Base-by-base conservation (phyloP, 1,140 invertebrate genomes). In the Gonatopus flavifemur region DNA sequence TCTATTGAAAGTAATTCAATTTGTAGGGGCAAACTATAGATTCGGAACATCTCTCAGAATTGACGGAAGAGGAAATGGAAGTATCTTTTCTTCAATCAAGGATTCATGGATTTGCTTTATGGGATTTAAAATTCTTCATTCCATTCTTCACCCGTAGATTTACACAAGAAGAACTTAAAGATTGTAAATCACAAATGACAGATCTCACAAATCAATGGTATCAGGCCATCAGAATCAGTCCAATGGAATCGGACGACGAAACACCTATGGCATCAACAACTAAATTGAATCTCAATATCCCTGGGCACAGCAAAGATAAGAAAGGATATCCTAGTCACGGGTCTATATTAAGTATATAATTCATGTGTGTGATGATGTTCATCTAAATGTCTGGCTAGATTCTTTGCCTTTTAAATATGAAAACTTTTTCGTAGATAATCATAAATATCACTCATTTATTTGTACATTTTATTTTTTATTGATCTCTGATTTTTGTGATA, bases 151-250 rank as follows among this genome's bases (percentile, higher is more conserved):
- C 94, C 1, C 81, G 94, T 52, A 81, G 93, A 54, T 96, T 98
- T 66, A 97, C 94, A 18, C 92, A 96, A 74, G 81, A 96, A 85
- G 94, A 98, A 80, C 74, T 98, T 36, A 92, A 93, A 68, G 94
- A 96, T 74, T 96, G 94, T 65, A 93, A 94, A 69, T 93, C 88
- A 37, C 93, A 96, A 80, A 97, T 98, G 93, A 92, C 91, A 5
- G 91, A 94, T 77, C 78, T 98, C 36, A 96, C 94, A 1, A 95
- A 96, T 70, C 90, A 96, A 70, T 98, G 94, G 94, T 96, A 96
- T 78, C 91, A 96, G 71, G 93, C 92, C 0, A 92, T 95, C 49
- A 81, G 91, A 46, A 89, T 93, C 63, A 89, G 88, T 49, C 88
- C 88, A 1, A 74, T 86, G 31, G 88, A 91, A 62, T 84, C 83